phyloP scores from a whole-genome alignment of 2,888 invertebrate species.

The Desoria tigrina region DNA sequence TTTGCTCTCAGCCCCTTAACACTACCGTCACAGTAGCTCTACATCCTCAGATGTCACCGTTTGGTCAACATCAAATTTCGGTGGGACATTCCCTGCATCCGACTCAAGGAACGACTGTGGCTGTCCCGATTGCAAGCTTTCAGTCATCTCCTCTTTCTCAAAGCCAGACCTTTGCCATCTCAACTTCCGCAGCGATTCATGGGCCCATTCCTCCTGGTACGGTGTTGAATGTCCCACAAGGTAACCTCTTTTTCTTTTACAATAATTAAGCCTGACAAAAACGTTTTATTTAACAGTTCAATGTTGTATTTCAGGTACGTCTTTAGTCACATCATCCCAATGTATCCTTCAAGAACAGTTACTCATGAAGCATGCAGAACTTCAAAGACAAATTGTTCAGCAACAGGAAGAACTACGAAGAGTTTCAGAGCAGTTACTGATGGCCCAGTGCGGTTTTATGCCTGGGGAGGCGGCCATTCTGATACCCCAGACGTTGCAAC shows the following conservation, averaged over 20 bases:
- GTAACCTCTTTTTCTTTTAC: constrained; percentile 14
- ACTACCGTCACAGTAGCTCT: constrained; percentile 51
- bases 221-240: constrained; percentile 26
- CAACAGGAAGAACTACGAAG: constrained; percentile 82
- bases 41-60: constrained; percentile 50
- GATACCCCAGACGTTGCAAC: constrained; percentile 23
- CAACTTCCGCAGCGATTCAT: constrained; percentile 28
- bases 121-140: constrained; percentile 40
- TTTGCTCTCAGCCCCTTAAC: constrained; percentile 39
- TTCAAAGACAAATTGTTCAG: constrained; percentile 78
- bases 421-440: constrained; percentile 81
- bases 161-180: constrained; percentile 33
- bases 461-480: constrained; percentile 50
- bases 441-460: constrained; percentile 75
- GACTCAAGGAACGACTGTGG: constrained; percentile 26
- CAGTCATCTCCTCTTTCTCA: constrained; percentile 30
- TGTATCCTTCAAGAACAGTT: constrained; percentile 70
- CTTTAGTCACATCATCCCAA: constrained; percentile 49
- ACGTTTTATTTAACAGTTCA: neutral
- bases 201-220: constrained; percentile 24
- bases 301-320: constrained; percentile 19
- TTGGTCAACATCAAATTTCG: constrained; percentile 33
- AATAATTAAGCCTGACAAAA: neutral
- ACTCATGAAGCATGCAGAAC: constrained; percentile 79
- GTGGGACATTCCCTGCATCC: constrained; percentile 12